A percentile compares a stretch with the other conserved stretches of the same genome.
Conservation (phyloP, 2,888 invertebrate species). For the Philaethria dido region DNA sequence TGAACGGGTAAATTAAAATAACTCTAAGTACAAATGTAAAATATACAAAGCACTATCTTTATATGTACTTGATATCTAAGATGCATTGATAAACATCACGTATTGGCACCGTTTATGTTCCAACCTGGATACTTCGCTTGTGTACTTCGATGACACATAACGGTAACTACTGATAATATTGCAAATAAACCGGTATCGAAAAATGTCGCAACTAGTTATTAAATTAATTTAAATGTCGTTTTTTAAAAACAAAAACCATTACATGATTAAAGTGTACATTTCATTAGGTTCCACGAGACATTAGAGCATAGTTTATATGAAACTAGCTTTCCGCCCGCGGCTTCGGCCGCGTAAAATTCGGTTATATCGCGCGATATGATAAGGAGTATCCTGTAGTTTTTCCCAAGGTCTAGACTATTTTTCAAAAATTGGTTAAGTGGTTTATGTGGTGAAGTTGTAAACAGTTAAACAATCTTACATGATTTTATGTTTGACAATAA, state of each 20-base stretch:
- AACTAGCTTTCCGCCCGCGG: no score
- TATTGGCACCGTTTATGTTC: conserved; percentile 9
- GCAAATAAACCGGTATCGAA: conserved; percentile 10
- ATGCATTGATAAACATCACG: conserved; percentile 12
- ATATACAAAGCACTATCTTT: not conserved
- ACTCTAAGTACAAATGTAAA: not conserved
- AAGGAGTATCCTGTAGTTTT: no score
- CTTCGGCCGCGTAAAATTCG: no score
- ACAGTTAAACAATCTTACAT: no score
- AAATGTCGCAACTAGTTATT: conserved; percentile 4
- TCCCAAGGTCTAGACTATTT: no score
- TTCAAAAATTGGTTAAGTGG: no score
- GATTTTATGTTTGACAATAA: no score
- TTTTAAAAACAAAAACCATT: not conserved
- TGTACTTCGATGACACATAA: conserved; percentile 13
- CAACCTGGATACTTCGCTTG: conserved; percentile 6
- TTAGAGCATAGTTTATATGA: no score
- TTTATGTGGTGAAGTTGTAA: no score
- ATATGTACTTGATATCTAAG: not conserved
- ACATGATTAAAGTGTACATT: not conserved
- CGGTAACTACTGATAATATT: conserved; percentile 21
- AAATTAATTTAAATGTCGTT: not conserved
- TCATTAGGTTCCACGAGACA: not conserved
- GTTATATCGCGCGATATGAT: no score
- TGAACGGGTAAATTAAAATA: no score